Evolutionary conservation across 1,140 invertebrate species (phyloP).

Genomic region (Araneus ventricosus): DNA sequence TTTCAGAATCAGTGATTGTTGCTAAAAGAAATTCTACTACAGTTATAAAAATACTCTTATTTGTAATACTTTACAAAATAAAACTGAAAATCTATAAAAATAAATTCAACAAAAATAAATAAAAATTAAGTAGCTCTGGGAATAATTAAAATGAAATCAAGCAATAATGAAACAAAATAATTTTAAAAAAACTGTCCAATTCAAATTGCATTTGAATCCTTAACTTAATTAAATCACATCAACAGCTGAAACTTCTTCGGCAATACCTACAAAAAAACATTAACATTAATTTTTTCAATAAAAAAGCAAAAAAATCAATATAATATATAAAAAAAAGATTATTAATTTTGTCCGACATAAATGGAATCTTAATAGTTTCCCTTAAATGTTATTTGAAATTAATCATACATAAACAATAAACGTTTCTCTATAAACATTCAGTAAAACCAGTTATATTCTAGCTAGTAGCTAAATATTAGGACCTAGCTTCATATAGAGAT

Average conservation of each 20-base stretch:
- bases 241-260: conserved; percentile 81
- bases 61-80: background rate
- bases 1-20: no score
- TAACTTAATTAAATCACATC: conserved; percentile 77
- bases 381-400: no score
- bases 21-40: no score
- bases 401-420: no score
- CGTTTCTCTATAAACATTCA: no score
- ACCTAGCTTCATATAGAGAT: no score
- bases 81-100: conserved; percentile 10
- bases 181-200: background rate
- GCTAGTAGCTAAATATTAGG: no score
- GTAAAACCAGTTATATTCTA: no score
- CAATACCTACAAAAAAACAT: conserved; percentile 77
- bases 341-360: no score
- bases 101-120: conserved; percentile 8
- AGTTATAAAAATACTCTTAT: background rate
- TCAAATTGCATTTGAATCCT: background rate
- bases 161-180: background rate
- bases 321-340: no score
- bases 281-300: background rate
- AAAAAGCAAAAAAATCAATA: no score
- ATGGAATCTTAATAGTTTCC: no score
- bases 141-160: background rate
- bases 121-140: background rate